These are phyloP conservation scores for Danio rerio DNA, from an alignment of 2,113 vertebrate genomes.

Conservation along the genomic window DNA sequence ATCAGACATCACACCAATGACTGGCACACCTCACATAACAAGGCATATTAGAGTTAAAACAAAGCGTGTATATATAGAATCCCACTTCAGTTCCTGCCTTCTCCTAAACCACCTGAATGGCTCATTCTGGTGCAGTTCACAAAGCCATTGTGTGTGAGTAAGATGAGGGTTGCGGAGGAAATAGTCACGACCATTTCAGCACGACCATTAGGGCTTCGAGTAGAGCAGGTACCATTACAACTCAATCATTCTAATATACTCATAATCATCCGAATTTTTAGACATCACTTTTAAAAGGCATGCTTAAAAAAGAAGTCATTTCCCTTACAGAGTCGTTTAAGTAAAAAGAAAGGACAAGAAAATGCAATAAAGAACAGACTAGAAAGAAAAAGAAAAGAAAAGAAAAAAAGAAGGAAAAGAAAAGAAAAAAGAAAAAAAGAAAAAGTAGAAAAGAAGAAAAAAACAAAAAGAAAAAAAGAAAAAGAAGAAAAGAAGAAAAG, in stretches of 20 bases:
- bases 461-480: too few species aligned
- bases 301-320: slow-evolving; percentile 67
- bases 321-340: slow-evolving; percentile 67
- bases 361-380: too few species aligned
- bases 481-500: too few species aligned
- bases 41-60: background rate
- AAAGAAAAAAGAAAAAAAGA: too few species aligned
- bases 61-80: background rate
- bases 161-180: slow-evolving; percentile 67
- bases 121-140: slow-evolving; percentile 32
- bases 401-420: too few species aligned
- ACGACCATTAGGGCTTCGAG: slow-evolving; percentile 70
- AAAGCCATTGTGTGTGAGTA: slow-evolving; percentile 58
- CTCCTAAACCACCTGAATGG: background rate
- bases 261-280: slow-evolving; percentile 73
- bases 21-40: slow-evolving; percentile 5
- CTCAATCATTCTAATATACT: slow-evolving; percentile 75
- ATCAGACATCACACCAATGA: background rate
- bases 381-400: too few species aligned
- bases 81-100: background rate
- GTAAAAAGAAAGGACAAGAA: slow-evolving; percentile 23
- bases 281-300: slow-evolving; percentile 75
- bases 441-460: too few species aligned
- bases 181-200: slow-evolving; percentile 66
- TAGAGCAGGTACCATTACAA: slow-evolving; percentile 70